Percentiles rank a stretch among this genome's conserved stretches.
These are phyloP conservation scores for Tenebrio molitor DNA, from an alignment of 1,140 invertebrate species.

Conservation along the genomic window DNA sequence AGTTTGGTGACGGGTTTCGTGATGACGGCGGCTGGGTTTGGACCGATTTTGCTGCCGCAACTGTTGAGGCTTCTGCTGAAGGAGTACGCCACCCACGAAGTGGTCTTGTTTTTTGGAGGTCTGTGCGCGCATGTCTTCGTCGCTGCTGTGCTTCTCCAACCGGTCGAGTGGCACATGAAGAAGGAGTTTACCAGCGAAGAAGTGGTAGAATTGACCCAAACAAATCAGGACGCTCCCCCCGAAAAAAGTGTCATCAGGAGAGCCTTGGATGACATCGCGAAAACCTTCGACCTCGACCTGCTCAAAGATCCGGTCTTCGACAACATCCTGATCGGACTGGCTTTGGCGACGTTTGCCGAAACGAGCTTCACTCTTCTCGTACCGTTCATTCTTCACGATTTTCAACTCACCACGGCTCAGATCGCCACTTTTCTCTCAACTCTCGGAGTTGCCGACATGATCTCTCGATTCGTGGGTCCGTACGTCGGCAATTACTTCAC, in stretches of 20 bases:
- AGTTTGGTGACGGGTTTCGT: conserved; percentile 66
- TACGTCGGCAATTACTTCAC: conserved; percentile 70
- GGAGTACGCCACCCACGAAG: conserved; percentile 64
- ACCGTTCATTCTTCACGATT: conserved; percentile 77
- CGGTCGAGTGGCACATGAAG: conserved; percentile 71
- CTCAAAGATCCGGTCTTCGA: conserved; percentile 76
- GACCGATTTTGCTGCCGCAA: conserved; percentile 68
- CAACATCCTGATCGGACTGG: conserved; percentile 77
- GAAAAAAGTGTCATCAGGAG: conserved; percentile 48
- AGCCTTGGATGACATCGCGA: conserved; percentile 69
- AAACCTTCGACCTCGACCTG: conserved; percentile 77
- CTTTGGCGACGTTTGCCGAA: conserved; percentile 77
- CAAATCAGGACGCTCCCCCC: conserved; percentile 16
- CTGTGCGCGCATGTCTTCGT: conserved; percentile 65
- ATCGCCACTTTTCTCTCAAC: conserved; percentile 75
- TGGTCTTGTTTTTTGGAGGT: conserved; percentile 66
- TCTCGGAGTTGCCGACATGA: conserved; percentile 72
- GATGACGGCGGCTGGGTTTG: conserved; percentile 67
- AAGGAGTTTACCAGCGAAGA: too few species aligned
- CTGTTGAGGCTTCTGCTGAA: conserved; percentile 65
- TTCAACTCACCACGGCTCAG: conserved; percentile 70
- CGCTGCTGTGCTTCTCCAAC: conserved; percentile 67
- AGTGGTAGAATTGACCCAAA: too few species aligned
- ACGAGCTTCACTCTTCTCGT: conserved; percentile 79
- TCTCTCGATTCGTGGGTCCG: conserved; percentile 73